These are phyloP conservation scores for Beroe ovata DNA, from an alignment of 37 sponge, comb jelly and placozoan species.

Conservation along the genomic window DNA sequence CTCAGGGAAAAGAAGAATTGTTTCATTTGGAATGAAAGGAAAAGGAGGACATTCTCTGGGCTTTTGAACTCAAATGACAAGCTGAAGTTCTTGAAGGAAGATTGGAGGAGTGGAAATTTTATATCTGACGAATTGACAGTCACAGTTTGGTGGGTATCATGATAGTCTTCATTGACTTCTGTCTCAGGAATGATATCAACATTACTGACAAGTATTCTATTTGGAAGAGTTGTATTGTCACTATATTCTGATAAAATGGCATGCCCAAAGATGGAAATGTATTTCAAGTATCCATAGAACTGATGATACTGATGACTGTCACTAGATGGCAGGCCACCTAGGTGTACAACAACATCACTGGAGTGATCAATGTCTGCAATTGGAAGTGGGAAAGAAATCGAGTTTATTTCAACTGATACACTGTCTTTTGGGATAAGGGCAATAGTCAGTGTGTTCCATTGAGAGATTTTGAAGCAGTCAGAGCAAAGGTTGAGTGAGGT, in stretches of 20 bases:
- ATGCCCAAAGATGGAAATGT: not conserved
- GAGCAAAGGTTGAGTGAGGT: not conserved
- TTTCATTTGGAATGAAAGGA: conserved; percentile 9
- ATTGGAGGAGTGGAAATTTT: not conserved
- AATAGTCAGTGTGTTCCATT: not conserved
- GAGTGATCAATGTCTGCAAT: not conserved
- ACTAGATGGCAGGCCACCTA: conserved; percentile 1
- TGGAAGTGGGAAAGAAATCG: not conserved
- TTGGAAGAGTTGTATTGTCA: not conserved
- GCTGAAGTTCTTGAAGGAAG: conserved; percentile 20
- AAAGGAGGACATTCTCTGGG: conserved; percentile 5
- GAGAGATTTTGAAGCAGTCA: not conserved
- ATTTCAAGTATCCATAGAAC: not conserved
- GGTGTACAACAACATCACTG: not conserved
- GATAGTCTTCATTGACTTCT: not conserved
- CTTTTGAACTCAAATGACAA: conserved; percentile 38
- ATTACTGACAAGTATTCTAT: not conserved
- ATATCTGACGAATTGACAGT: conserved; percentile 26
- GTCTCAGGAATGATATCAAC: not conserved
- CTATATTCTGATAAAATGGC: not conserved
- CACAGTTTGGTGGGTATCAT: not conserved
- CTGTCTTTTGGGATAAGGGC: too few relatives aligned
- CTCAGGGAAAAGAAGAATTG: not conserved
- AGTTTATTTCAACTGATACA: not conserved
- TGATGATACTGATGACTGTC: not conserved